These are phyloP conservation scores for Noctua fimbriata DNA, from an alignment of 2,888 invertebrate species.

Conservation along the genomic window DNA sequence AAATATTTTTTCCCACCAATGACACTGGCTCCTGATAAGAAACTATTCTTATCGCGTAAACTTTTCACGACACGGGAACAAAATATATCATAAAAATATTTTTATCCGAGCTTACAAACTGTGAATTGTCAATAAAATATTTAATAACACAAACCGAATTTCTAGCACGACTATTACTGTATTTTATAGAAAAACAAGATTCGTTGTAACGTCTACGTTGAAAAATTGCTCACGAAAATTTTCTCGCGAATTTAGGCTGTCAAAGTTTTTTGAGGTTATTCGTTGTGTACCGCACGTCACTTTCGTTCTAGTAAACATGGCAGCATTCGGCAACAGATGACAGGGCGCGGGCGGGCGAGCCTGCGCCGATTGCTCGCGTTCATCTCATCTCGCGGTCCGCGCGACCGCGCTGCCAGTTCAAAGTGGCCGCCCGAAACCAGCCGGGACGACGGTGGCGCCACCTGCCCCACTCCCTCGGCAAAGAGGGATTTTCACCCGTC, in stretches of 20 bases:
- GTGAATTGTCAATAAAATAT: slow-evolving; percentile 42
- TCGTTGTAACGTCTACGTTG: slow-evolving; percentile 83
- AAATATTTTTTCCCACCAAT: slow-evolving; percentile 58
- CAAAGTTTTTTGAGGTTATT: slow-evolving; percentile 86
- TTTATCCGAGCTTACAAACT: slow-evolving; percentile 54
- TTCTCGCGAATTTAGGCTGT: slow-evolving; percentile 76
- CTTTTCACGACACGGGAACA: slow-evolving; percentile 59
- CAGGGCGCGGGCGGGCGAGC: slow-evolving; percentile 87
- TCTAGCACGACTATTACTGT: slow-evolving; percentile 57
- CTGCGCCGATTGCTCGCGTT: slow-evolving; percentile 84
- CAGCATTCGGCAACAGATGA: slow-evolving; percentile 89
- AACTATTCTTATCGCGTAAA: slow-evolving; percentile 55
- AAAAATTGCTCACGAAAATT: slow-evolving; percentile 67
- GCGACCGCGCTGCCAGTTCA: slow-evolving; percentile 78
- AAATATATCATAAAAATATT: slow-evolving; percentile 64
- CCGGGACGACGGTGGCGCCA: slow-evolving; percentile 80
- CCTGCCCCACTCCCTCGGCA: slow-evolving; percentile 73
- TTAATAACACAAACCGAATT: slow-evolving; percentile 61
- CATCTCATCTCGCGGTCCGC: slow-evolving; percentile 84
- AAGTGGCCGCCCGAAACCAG: slow-evolving; percentile 74
- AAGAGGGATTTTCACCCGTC: slow-evolving; percentile 71
- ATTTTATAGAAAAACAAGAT: slow-evolving; percentile 69
- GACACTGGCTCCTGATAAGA: slow-evolving; percentile 59
- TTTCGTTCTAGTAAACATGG: slow-evolving; percentile 89
- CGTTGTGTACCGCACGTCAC: slow-evolving; percentile 88